Base-by-base conservation (phyloP, 2,113 vertebrate species). In the Aldabrachelys gigantea region DNA sequence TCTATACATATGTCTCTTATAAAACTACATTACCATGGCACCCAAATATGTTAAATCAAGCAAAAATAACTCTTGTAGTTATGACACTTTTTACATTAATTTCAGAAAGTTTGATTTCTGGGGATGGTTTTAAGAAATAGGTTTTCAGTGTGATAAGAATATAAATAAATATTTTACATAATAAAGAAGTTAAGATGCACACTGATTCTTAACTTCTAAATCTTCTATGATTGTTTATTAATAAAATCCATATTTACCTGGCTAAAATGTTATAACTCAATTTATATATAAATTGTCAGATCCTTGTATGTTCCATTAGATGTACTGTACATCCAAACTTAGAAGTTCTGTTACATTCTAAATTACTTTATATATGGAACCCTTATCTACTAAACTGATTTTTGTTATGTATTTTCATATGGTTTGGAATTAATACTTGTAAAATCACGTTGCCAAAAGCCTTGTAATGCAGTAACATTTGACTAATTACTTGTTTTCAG, bases 221-320 rank as follows among this genome's bases (percentile, higher is more conserved):
- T 69, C 29, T 1, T 87, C 59, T 50, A 31, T 82, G 56, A 27
- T 17, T 82, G 19, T 75, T 50, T 35, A 5, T 38, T 69, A 78
- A 84, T 10, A 94, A 84, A 81, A 69, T 54, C 80, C 3, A 6
- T 49, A 38, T 87, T 31, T 87, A 0, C 81, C 82, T 88, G 57
- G 57, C 41, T 65, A 21, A 38, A 6, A 93, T 62, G 44, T 3
- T 88, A 44, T 57, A 88, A 41, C 0, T 85, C n/a, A 59, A 54
- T 90, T 10, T 1, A 50, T 90, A 47, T 56, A 56, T 54, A 94
- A 25, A 56, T 82, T 91, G 91, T 87, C 80, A 89, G 47, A 27
- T 89, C 6, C 1, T 89, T 52, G 83, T 3, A 3, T 93, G 44
- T 87, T 88, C 35, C 41, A 25, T 21, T 84, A 82, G 72, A 5